phyloP scores from a whole-genome alignment of 2,797 vertebrate species.

The Scarus forsteni region DNA sequence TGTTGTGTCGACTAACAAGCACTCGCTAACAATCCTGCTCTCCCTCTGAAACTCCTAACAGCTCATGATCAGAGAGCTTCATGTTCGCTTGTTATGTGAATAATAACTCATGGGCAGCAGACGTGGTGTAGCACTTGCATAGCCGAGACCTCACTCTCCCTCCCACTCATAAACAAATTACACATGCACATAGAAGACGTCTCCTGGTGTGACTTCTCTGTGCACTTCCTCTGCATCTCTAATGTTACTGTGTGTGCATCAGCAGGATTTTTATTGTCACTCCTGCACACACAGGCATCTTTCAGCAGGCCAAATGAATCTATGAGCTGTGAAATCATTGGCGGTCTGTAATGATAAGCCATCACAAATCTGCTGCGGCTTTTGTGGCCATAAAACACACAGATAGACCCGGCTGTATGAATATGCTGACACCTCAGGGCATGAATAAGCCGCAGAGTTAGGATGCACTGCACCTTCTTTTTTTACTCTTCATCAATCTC shows the following conservation, averaged over 20 bases:
- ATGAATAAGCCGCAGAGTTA: conserved; percentile 46
- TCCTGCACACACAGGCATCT: conserved; percentile 48
- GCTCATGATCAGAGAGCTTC: conserved; percentile 41
- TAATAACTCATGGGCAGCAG: conserved; percentile 45
- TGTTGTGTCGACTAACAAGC: conserved; percentile 65
- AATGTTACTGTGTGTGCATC: conserved; percentile 54
- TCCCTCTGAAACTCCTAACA: conserved; percentile 38
- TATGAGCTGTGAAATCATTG: conserved; percentile 77
- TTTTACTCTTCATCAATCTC: conserved; percentile 36
- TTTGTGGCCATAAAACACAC: conserved; percentile 66
- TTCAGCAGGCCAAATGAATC: conserved; percentile 72
- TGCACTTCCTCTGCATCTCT: conserved; percentile 44
- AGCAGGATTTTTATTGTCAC: conserved; percentile 69
- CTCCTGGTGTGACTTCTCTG: conserved; percentile 36
- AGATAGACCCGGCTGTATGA: conserved; percentile 53
- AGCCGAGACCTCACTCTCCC: conserved; percentile 5
- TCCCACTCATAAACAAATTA: neutral
- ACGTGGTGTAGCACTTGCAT: conserved; percentile 42
- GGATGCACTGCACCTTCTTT: conserved; percentile 19
- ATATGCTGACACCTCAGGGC: conserved; percentile 64
- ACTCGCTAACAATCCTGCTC: conserved; percentile 29
- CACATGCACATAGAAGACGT: neutral
- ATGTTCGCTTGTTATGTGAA: conserved; percentile 42
- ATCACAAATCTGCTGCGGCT: conserved; percentile 57
- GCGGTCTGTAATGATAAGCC: conserved; percentile 67